These are phyloP conservation scores for Ladona fulva DNA, from an alignment of 1,140 invertebrate species.

Conservation along the genomic window DNA sequence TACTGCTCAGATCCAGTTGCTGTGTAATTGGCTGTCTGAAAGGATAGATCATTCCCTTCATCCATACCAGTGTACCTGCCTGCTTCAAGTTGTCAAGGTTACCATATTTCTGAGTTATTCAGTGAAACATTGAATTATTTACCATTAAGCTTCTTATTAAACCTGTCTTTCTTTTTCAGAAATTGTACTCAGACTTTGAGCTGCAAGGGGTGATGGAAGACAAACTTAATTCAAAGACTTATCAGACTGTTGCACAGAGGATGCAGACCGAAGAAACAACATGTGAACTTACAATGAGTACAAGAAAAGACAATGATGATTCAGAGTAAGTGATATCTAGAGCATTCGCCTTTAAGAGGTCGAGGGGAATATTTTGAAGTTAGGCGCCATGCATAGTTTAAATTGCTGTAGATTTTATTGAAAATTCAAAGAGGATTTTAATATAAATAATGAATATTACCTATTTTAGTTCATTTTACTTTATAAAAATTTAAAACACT, in stretches of 20 bases:
- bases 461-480: no score
- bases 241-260: constrained; percentile 84
- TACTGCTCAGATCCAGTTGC: constrained; percentile 82
- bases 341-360: no score
- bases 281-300: constrained; percentile 76
- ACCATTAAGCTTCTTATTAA: neutral
- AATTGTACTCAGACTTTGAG: constrained; percentile 98
- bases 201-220: constrained; percentile 97
- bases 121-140: neutral
- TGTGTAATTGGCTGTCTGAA: constrained; percentile 92
- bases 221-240: constrained; percentile 93
- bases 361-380: no score
- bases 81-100: constrained; percentile 93
- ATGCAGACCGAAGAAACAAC: constrained; percentile 96
- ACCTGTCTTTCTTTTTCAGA: constrained; percentile 50
- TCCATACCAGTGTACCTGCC: constrained; percentile 92
- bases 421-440: no score
- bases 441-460: no score
- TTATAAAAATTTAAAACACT: no score
- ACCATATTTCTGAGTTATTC: constrained; percentile 22
- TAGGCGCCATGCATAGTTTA: no score
- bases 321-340: constrained; percentile 29
- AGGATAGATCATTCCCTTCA: constrained; percentile 89
- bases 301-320: constrained; percentile 48
- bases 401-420: no score